These are phyloP conservation scores for Ectobius pallidus DNA, from an alignment of 2,888 invertebrate species.

Conservation along the genomic window DNA sequence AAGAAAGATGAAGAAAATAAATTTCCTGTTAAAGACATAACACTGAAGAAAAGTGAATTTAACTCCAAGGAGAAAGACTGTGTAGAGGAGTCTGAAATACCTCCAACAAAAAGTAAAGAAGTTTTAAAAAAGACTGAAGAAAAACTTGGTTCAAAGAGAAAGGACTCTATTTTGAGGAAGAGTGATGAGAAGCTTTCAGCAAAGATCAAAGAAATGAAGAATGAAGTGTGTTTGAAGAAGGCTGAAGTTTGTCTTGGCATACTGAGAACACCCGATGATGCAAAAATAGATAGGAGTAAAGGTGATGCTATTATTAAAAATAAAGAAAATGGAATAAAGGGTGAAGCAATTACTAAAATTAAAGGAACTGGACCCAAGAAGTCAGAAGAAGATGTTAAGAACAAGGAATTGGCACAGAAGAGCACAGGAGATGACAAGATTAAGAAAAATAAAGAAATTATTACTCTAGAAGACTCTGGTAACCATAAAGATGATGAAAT, in stretches of 20 bases:
- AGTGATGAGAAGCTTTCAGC: background rate
- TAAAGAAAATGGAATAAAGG: background rate
- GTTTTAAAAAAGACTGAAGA: background rate
- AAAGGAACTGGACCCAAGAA: background rate
- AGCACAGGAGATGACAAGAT: background rate
- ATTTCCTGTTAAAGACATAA: background rate
- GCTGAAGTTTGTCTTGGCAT: too few relatives aligned
- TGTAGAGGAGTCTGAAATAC: background rate
- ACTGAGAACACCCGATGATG: too few relatives aligned
- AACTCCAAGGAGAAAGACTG: background rate
- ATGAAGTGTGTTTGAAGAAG: background rate
- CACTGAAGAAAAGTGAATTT: background rate
- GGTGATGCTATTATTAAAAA: background rate
- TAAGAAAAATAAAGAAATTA: background rate
- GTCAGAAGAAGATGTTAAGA: background rate
- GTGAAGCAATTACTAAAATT: background rate
- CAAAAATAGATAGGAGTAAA: background rate
- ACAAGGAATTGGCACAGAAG: background rate
- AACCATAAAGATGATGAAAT: background rate
- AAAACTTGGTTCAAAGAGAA: background rate
- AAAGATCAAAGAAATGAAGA: constrained; percentile 46
- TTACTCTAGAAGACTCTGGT: background rate
- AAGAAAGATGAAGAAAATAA: background rate
- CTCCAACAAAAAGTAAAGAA: background rate
- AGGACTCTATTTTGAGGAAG: background rate